Evolutionary conservation across 2,113 vertebrate genomes (phyloP), one percentile per base, ranked within the genome.

Genomic region (Mormyrus lacerda): DNA sequence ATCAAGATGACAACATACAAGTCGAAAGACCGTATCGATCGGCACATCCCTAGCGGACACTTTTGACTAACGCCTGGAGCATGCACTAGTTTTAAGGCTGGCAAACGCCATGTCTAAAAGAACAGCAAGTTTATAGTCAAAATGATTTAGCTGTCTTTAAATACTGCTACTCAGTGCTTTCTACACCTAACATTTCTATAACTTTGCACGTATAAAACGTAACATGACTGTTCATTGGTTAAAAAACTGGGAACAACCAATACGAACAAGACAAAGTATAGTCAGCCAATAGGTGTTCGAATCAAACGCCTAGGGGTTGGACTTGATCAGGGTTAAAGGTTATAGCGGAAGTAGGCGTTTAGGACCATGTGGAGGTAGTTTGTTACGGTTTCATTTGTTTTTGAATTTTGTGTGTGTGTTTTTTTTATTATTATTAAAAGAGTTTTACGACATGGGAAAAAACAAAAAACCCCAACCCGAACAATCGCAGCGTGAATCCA

Each of bases 381-480:
- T 31, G 10, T 13, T 31, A 13, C 1, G 10, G 10, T 69, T 69
- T 69, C 27, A 9, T 45, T n/a, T 51, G 83, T n/a, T 48, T 42
- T 76, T 2, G 3, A 5, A 48, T 24, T 24, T 4, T 61, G 13
- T 51, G 48, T 51, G 50, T 58, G 11, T 69, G 51, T 8, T 4
- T 27, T 48, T 10, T 7, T 19, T 15, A n/a, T 3, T 3, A 6
- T 13, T 48, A 48, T 3, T 11, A 51, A 51, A 53, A 55, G 1
- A 24, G 42, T 83, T 35, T 2, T 24, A 19, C 31, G 89, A 24
- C 19, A 94, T 94, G 94, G 94, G 91, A 27, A 95, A 93, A 89
- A 92, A 87, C 39, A 94, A 90, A 39, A 93, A 90, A 35, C 89
- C 87, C 8, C 92, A 93, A 91, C 9, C 8, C 10, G 82, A 90